phyloP scores from a whole-genome alignment of 2,113 vertebrate species.

The Dermatemys mawii region DNA sequence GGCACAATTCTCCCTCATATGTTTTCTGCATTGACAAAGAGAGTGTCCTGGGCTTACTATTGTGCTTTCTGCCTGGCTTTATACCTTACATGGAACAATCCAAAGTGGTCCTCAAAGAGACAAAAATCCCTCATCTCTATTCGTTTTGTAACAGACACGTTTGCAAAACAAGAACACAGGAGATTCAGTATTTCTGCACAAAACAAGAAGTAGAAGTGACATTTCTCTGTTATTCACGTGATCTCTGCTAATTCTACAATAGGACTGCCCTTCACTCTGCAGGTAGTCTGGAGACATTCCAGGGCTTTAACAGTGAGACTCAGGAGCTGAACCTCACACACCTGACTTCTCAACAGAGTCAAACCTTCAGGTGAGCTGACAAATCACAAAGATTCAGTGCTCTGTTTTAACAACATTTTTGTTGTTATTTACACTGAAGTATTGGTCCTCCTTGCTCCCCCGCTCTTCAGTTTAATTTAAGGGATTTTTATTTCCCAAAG shows the following conservation, averaged over 20 bases:
- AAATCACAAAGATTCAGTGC: not conserved
- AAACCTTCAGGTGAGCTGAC: too few relatives aligned
- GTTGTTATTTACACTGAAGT: not conserved
- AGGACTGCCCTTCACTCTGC: not conserved
- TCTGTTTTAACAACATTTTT: not conserved
- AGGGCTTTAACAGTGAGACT: not conserved
- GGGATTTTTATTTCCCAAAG: not conserved
- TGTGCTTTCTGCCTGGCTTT: not conserved
- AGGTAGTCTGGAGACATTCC: not conserved
- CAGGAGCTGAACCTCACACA: not conserved
- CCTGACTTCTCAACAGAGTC: too few relatives aligned
- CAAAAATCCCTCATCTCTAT: not conserved
- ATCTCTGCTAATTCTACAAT: not conserved
- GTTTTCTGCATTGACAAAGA: not conserved
- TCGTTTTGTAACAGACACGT: not conserved
- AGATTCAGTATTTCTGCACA: not conserved
- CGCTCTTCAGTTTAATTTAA: not conserved
- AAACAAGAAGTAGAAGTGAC: not conserved
- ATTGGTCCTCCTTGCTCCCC: not conserved
- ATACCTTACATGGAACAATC: not conserved
- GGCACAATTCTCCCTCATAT: not conserved
- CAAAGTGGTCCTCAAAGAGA: not conserved
- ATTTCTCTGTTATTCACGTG: not conserved
- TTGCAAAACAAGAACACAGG: not conserved
- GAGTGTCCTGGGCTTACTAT: rapidly evolving